Evolutionary conservation across 2,888 invertebrate species (phyloP).

Genomic region (Meteorus colon): DNA sequence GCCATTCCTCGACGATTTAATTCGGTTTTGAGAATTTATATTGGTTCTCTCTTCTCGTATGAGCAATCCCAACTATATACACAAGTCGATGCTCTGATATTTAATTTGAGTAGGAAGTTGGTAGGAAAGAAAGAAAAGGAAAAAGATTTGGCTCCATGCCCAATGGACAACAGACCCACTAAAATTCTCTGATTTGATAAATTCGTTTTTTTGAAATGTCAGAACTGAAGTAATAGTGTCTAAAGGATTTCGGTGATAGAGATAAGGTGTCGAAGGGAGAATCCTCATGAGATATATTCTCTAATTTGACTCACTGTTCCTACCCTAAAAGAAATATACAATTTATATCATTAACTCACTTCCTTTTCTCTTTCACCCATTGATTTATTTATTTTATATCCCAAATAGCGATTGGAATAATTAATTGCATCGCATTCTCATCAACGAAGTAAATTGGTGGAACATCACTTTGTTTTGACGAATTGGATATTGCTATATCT

Average conservation of each 20-base stretch:
- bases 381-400: neutral
- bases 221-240: neutral
- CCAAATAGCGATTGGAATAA: neutral
- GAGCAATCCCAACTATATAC: neutral
- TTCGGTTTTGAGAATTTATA: neutral
- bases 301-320: too few relatives aligned
- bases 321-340: too few relatives aligned
- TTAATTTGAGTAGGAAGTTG: neutral
- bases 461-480: constrained; percentile 1
- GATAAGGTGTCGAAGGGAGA: neutral
- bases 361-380: too few relatives aligned
- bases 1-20: neutral
- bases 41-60: neutral
- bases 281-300: too few relatives aligned
- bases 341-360: too few relatives aligned
- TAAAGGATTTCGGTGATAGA: neutral
- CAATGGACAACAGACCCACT: neutral
- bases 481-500: neutral
- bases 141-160: neutral
- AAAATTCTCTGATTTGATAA: neutral
- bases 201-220: neutral
- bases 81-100: neutral
- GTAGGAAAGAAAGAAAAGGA: neutral
- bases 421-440: neutral
- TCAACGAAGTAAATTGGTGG: neutral